phyloP scores from a whole-genome alignment of 2,797 vertebrate species.

The Phalloptychus januarius region DNA sequence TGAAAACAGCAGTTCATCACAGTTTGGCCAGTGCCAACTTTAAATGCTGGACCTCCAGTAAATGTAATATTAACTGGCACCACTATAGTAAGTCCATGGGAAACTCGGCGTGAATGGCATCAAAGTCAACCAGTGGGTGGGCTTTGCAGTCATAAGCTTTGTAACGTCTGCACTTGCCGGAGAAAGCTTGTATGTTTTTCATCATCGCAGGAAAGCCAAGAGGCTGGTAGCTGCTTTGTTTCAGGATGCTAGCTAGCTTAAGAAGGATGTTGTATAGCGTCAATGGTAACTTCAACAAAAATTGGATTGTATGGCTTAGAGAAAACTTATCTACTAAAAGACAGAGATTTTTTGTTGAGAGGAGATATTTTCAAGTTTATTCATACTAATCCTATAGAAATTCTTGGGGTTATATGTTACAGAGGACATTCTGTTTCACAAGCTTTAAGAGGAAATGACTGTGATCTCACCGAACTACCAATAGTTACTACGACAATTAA shows the following conservation, averaged over 20 bases:
- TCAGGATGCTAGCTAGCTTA: not conserved
- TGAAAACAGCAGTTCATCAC: constrained; percentile 33
- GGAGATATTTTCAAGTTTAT: not conserved
- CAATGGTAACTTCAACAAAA: not conserved
- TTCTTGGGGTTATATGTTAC: not conserved
- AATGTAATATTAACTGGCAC: constrained; percentile 4
- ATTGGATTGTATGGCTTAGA: not conserved
- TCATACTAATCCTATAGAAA: not conserved
- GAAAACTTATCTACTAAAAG: not conserved
- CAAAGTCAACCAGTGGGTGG: not conserved
- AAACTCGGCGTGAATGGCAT: not conserved
- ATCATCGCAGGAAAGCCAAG: not conserved
- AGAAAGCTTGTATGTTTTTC: not conserved
- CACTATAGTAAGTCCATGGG: not conserved
- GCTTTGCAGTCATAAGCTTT: not conserved
- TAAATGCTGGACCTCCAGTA: constrained; percentile 17
- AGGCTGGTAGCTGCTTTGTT: not conserved
- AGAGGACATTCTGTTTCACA: not conserved
- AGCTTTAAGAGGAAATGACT: not conserved
- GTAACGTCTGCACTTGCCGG: not conserved
- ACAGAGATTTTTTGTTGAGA: not conserved
- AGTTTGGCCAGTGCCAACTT: not conserved
- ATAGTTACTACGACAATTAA: not conserved
- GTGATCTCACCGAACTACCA: not conserved
- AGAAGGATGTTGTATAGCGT: not conserved